Conservation (phyloP, 1,140 invertebrate species). For the Cyclina sinensis region DNA sequence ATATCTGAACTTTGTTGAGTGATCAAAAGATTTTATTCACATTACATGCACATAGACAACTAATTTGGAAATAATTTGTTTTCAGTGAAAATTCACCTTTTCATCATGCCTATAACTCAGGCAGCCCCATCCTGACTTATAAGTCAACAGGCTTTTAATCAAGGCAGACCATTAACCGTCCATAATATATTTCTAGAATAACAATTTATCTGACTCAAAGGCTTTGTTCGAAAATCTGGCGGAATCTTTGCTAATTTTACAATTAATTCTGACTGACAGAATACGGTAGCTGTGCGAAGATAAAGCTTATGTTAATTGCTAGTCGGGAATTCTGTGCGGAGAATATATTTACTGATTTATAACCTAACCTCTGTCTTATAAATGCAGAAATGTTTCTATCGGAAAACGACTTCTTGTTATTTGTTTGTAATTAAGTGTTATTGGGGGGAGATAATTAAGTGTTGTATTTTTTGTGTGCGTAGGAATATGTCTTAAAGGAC, state of each 20-base stretch:
- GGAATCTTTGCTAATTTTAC: constrained; percentile 50
- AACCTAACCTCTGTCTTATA: constrained; percentile 11
- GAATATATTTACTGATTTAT: constrained; percentile 47
- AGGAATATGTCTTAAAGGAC: not conserved
- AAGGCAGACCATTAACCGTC: not conserved
- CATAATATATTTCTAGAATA: constrained; percentile 54
- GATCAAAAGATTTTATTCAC: no score
- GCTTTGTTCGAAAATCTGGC: constrained; percentile 18
- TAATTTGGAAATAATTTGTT: no score
- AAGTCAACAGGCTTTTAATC: constrained; percentile 36
- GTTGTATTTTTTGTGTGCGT: constrained; percentile 25
- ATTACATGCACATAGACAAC: no score
- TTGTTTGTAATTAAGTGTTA: constrained; percentile 66
- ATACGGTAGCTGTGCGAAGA: not conserved
- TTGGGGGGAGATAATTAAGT: constrained; percentile 47
- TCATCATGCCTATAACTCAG: not conserved
- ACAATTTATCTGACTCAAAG: constrained; percentile 44
- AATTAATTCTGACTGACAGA: constrained; percentile 63
- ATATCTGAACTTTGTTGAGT: no score
- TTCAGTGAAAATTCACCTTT: not conserved
- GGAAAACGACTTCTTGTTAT: constrained; percentile 49
- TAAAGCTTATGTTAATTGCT: constrained; percentile 48
- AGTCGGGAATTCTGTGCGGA: constrained; percentile 29
- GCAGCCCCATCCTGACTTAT: not conserved
- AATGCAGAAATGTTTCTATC: constrained; percentile 39